Conservation (phyloP, 2,113 vertebrate genomes). For the Falcunculus frontatus region DNA sequence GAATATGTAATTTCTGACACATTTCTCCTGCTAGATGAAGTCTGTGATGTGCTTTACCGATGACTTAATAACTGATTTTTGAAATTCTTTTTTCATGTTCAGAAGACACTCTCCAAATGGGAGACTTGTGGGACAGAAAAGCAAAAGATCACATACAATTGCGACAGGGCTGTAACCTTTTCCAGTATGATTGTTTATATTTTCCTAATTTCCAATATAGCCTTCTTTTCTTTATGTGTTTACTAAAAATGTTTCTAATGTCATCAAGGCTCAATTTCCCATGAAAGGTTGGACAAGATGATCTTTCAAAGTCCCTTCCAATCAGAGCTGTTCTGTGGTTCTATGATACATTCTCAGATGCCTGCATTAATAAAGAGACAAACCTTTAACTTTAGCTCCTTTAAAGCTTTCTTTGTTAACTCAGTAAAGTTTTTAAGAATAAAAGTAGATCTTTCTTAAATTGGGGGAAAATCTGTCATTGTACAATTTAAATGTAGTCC, state of each 20-base stretch:
- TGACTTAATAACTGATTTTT: neutral
- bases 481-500: neutral
- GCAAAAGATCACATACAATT: fast-evolving
- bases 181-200: neutral
- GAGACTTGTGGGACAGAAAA: neutral
- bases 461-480: neutral
- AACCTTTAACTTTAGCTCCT: neutral
- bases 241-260: neutral
- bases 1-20: neutral
- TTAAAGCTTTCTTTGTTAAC: neutral
- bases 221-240: neutral
- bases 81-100: neutral
- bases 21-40: neutral
- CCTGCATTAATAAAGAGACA: neutral
- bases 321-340: neutral
- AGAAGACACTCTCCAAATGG: neutral
- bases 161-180: neutral
- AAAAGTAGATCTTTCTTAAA: neutral
- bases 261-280: neutral
- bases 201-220: neutral
- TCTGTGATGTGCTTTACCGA: neutral
- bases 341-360: neutral
- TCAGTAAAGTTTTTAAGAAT: neutral
- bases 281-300: neutral
- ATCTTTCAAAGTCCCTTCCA: neutral